Conservation (phyloP, 2,888 invertebrate species). For the Atethmia centrago region DNA sequence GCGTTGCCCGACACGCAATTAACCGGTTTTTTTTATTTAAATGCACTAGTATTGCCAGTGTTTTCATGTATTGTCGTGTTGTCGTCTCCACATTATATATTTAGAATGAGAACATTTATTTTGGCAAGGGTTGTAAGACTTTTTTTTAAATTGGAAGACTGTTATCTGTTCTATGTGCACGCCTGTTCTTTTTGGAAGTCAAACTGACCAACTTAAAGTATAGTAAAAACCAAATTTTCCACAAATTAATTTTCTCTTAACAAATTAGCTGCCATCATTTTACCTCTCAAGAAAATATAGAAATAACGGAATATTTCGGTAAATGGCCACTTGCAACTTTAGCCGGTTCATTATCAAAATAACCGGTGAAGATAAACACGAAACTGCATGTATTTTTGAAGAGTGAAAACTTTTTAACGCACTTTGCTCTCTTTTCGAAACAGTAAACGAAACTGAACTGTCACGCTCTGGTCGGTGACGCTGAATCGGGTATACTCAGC, state of each 20-base stretch:
- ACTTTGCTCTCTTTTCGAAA: not conserved
- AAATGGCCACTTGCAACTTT: not conserved
- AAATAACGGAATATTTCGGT: not conserved
- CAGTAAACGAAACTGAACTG: not conserved
- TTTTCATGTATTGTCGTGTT: not conserved
- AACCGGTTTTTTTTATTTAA: too few relatives aligned
- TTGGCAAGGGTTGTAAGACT: not conserved
- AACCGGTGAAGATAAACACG: not conserved
- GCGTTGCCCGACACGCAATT: too few relatives aligned
- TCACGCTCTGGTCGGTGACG: not conserved
- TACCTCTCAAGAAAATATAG: not conserved
- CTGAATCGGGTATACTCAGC: not conserved
- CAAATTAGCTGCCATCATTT: slow-evolving; percentile 42
- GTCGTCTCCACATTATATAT: not conserved
- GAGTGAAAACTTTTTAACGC: not conserved
- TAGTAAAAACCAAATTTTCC: not conserved
- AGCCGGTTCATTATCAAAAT: not conserved
- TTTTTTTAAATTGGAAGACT: slow-evolving; percentile 36
- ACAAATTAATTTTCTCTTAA: not conserved
- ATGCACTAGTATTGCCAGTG: not conserved
- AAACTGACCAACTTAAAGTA: not conserved
- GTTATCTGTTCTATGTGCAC: not conserved
- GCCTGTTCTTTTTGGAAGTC: slow-evolving; percentile 19
- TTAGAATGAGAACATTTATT: not conserved
- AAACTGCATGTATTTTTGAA: not conserved